phyloP scores from a whole-genome alignment of 2,797 vertebrate species.

The Salmo trutta region DNA sequence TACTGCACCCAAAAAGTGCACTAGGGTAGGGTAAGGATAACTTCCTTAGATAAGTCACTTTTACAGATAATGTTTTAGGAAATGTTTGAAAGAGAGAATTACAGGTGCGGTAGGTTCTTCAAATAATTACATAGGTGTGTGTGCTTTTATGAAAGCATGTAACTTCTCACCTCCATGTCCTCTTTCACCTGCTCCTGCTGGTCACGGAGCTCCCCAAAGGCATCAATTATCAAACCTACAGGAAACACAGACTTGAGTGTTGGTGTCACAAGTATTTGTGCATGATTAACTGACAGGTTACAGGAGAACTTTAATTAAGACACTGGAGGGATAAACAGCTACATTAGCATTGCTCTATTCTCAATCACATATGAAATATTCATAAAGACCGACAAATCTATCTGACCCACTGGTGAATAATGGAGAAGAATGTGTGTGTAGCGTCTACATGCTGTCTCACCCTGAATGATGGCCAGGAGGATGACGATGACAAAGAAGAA shows the following conservation, averaged over 20 bases:
- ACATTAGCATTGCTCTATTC: not conserved
- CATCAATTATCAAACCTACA: conserved; percentile 78
- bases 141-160: not conserved
- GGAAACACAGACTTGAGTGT: not conserved
- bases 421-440: not conserved
- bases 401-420: no score
- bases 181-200: conserved; percentile 68
- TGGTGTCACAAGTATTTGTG: not conserved
- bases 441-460: conserved; percentile 52
- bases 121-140: not conserved
- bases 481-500: conserved; percentile 65
- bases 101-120: not conserved
- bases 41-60: not conserved
- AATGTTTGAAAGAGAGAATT: not conserved
- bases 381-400: not conserved
- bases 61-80: not conserved
- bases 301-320: not conserved
- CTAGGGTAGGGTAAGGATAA: not conserved
- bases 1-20: not conserved
- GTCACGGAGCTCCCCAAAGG: conserved; percentile 79
- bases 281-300: not conserved
- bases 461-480: conserved; percentile 81
- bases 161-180: conserved; percentile 71
- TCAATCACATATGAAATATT: not conserved
- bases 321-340: not conserved